These are phyloP conservation scores for Brachylomia viminalis DNA, from an alignment of 2,888 invertebrate genomes.

Conservation along the genomic window DNA sequence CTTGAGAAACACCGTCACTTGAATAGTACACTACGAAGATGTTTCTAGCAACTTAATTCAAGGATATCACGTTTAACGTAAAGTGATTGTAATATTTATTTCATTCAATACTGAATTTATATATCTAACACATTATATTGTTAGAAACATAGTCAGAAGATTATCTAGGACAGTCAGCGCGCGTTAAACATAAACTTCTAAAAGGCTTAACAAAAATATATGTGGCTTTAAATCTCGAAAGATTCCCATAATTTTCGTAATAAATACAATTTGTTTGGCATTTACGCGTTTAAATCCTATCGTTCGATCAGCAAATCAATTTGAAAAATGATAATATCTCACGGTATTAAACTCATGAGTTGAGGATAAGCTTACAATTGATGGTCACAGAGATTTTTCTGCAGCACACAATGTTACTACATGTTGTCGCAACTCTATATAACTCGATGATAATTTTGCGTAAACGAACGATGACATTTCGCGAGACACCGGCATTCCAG, in stretches of 20 bases:
- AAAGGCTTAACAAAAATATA: conserved; percentile 65
- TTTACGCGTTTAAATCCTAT: conserved; percentile 74
- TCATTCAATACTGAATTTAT: conserved; percentile 23
- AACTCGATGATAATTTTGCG: conserved; percentile 62
- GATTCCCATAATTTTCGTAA: conserved; percentile 71
- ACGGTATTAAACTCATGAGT: conserved; percentile 78
- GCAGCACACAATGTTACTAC: conserved; percentile 63
- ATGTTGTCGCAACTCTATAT: conserved; percentile 65
- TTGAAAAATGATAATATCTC: conserved; percentile 82
- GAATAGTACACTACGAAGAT: conserved; percentile 39
- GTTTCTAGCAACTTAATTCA: conserved; percentile 54
- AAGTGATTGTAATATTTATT: conserved; percentile 55
- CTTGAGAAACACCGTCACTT: conserved; percentile 43
- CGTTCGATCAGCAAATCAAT: conserved; percentile 81
- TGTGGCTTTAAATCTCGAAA: conserved; percentile 67
- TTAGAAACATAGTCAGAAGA: conserved; percentile 24
- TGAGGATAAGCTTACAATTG: conserved; percentile 80
- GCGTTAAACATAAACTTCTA: conserved; percentile 66
- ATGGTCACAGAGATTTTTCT: conserved; percentile 76
- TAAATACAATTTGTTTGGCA: conserved; percentile 76
- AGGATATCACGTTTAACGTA: conserved; percentile 34
- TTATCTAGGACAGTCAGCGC: conserved; percentile 54
- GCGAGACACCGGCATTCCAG: conserved; percentile 70
- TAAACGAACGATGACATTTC: conserved; percentile 73
- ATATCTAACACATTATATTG: conserved; percentile 9